Percentiles rank a stretch among this genome's conserved stretches.
These are phyloP conservation scores for Picathartes gymnocephalus DNA, from an alignment of 2,113 vertebrate species.

Conservation along the genomic window DNA sequence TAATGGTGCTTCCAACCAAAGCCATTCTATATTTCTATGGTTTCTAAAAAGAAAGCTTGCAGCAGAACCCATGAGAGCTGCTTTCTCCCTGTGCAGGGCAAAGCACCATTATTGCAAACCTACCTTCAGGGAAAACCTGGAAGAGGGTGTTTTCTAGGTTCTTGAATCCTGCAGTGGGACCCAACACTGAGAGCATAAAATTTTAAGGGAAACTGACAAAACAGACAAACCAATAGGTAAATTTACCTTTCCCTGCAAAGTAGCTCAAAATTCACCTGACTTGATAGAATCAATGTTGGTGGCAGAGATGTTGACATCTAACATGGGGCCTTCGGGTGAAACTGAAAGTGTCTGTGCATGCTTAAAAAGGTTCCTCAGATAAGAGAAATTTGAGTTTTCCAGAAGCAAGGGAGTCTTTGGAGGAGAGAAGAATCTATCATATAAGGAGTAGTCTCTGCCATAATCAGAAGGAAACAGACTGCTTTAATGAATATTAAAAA, in stretches of 20 bases:
- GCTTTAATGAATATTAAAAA: slow-evolving; percentile 11
- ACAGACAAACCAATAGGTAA: not conserved
- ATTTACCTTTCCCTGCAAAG: not conserved
- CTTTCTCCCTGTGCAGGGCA: not conserved
- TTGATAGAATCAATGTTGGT: not conserved
- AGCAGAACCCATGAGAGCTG: not conserved
- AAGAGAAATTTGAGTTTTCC: not conserved
- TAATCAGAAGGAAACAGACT: not conserved
- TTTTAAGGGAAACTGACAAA: not conserved
- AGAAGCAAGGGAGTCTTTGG: not conserved
- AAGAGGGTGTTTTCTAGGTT: not conserved
- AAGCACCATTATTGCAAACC: not conserved
- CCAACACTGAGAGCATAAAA: not conserved
- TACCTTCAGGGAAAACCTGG: not conserved
- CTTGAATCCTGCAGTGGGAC: not conserved
- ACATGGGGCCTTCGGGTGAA: not conserved
- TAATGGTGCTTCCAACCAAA: not conserved
- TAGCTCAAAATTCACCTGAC: not conserved
- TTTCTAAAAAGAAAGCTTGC: not conserved
- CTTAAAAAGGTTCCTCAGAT: not conserved
- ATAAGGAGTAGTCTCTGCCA: not conserved
- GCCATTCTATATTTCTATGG: not conserved
- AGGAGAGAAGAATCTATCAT: not conserved
- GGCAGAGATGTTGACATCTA: not conserved
- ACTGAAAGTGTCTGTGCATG: not conserved